Evolutionary conservation across 2,113 vertebrate genomes (phyloP), one percentile per base, ranked within the genome.

Genomic region (Engraulis encrasicolus): DNA sequence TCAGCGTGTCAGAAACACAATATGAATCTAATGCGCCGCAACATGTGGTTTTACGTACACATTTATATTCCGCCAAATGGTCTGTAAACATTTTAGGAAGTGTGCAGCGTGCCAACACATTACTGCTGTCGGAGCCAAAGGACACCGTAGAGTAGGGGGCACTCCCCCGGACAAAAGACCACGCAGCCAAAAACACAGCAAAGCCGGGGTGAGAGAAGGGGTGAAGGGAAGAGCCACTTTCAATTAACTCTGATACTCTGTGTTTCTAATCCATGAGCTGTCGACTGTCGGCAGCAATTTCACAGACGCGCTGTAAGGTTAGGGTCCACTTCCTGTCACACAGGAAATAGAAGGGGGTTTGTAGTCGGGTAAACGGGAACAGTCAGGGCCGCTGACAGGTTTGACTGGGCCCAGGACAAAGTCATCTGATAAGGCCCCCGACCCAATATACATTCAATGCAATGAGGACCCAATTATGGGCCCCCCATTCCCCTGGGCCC

Each of bases 61-160:
- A 74, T 74, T 74, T 74, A 74, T 36, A 74, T 74, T 74, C 27
- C 27, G 66, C 34, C 66, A 74, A 74, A 74, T 36, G 17, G 31
- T 74, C 66, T 74, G 66, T 36, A 74, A 74, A 74, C 66, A 74
- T 74, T 74, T 74, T 36, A 74, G 66, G 66, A 74, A 74, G 66
- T 74, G 66, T 14, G 11, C 1, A 74, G 66, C 12, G 27, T 17
- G 31, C 66, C 66, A 74, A 74, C 66, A 74, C 31, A 15, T 74
- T 74, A 36, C 66, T 31, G 27, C 66, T 74, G n/a, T n/a, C 34
- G 34, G 31, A 74, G 66, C 23, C 66, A 34, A 31, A n/a, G 23
- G 14, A 15, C 27, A 12, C 9, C 27, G 23, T 27, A 12, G n/a
- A 31, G n/a, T n/a, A 66, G 7, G 58, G 58, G 58, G 58, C 27